Percentiles rank a stretch among this genome's conserved stretches.
Conservation (phyloP, 2,797 vertebrate species). For the Thaleichthys pacificus region DNA sequence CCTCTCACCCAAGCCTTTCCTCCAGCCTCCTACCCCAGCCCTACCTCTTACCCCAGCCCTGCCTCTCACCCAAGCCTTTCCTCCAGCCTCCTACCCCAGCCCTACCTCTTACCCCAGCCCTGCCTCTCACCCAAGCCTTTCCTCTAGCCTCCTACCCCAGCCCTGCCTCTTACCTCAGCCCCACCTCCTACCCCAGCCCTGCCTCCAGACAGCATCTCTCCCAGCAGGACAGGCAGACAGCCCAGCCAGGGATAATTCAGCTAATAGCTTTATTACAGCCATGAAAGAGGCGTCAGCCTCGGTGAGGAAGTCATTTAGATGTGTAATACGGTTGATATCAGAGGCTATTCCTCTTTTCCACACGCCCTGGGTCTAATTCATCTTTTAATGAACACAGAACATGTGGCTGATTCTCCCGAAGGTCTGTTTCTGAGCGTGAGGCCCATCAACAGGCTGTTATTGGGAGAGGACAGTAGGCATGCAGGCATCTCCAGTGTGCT, state of each 20-base stretch:
- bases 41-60: background rate
- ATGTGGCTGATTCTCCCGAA: background rate
- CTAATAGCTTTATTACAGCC: background rate
- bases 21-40: background rate
- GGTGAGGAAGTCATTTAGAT: background rate
- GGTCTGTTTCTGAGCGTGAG: background rate
- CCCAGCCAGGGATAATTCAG: background rate
- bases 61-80: background rate
- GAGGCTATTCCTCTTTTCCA: background rate
- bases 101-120: background rate
- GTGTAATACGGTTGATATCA: background rate
- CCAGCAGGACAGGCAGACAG: background rate
- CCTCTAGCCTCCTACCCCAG: background rate
- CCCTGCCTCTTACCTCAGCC: background rate
- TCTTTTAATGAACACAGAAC: background rate
- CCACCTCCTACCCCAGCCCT: background rate
- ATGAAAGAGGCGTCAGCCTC: background rate
- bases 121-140: background rate
- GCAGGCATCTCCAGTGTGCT: background rate
- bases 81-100: background rate
- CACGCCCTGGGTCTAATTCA: background rate
- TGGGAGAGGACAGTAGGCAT: conserved; percentile 6
- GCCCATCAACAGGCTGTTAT: background rate
- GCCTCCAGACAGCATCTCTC: background rate
- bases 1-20: too few species aligned